Evolutionary conservation across 37 sponge, comb jelly and placozoan genomes (phyloP).

Genomic region (Beroe forskalii): DNA sequence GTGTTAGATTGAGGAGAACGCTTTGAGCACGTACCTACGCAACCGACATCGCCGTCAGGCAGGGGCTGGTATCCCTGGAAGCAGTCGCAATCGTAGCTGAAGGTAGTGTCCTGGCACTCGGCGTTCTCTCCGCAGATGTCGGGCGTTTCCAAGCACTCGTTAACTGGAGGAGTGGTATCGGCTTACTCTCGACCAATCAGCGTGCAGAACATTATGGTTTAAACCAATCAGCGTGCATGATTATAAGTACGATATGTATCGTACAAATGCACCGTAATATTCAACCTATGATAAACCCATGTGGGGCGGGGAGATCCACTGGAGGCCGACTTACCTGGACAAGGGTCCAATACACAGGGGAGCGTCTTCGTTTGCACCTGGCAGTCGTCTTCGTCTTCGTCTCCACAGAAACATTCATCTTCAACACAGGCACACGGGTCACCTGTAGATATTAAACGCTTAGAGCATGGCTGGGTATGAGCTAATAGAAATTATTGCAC

Average conservation of each 20-base stretch:
- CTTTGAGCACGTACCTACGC: too few relatives aligned
- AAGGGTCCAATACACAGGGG: not conserved
- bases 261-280: too few relatives aligned
- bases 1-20: too few relatives aligned
- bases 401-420: not conserved
- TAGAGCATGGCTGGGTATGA: too few relatives aligned
- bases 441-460: too few relatives aligned
- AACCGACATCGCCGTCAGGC: not conserved
- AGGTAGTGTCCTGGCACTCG: not conserved
- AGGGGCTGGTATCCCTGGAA: not conserved
- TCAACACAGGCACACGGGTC: not conserved
- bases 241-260: too few relatives aligned
- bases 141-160: not conserved
- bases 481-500: too few relatives aligned
- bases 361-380: not conserved
- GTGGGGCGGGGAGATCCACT: too few relatives aligned
- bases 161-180: not conserved
- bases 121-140: not conserved
- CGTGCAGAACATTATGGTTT: too few relatives aligned
- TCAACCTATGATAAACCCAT: too few relatives aligned
- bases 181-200: not conserved
- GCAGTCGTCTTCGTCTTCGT: not conserved
- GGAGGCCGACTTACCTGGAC: not conserved
- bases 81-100: not conserved
- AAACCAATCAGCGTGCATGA: too few relatives aligned